phyloP scores from a whole-genome alignment of 1,140 invertebrate species.

The Bombus cullumanus region DNA sequence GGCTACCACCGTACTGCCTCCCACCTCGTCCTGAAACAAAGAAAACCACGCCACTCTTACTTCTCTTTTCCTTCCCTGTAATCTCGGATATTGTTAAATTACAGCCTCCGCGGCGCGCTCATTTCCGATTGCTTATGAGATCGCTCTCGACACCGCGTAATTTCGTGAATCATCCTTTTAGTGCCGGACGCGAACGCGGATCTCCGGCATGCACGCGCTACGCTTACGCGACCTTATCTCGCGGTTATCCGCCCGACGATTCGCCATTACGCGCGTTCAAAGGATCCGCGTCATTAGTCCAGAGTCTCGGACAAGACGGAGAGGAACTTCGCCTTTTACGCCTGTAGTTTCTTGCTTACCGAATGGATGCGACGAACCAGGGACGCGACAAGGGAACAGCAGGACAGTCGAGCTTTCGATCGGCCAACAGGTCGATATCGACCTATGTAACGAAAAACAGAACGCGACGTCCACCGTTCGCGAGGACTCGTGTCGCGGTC shows the following conservation, averaged over 20 bases:
- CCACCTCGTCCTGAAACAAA: constrained; percentile 78
- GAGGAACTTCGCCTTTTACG: too few relatives aligned
- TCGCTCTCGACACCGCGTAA: constrained; percentile 20
- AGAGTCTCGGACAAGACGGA: not conserved
- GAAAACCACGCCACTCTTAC: constrained; percentile 46
- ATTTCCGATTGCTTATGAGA: constrained; percentile 33
- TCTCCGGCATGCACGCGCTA: constrained; percentile 11
- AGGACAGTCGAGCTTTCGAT: not conserved
- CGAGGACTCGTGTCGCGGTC: not conserved
- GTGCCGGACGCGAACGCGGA: constrained; percentile 13
- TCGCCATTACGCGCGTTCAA: not conserved
- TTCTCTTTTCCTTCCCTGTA: constrained; percentile 23
- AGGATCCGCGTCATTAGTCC: not conserved
- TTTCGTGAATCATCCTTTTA: constrained; percentile 43
- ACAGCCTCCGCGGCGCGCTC: constrained; percentile 27
- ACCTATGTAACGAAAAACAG: not conserved
- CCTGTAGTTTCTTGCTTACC: not conserved
- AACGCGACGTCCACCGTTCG: not conserved
- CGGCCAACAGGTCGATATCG: not conserved
- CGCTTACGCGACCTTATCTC: constrained; percentile 17
- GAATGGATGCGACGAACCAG: not conserved
- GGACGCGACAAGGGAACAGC: not conserved
- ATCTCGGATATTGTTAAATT: constrained; percentile 45
- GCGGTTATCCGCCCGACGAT: not conserved
- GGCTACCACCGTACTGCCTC: constrained; percentile 80